phyloP scores from a whole-genome alignment of 1,140 invertebrate species.

The Colletes gigas region DNA sequence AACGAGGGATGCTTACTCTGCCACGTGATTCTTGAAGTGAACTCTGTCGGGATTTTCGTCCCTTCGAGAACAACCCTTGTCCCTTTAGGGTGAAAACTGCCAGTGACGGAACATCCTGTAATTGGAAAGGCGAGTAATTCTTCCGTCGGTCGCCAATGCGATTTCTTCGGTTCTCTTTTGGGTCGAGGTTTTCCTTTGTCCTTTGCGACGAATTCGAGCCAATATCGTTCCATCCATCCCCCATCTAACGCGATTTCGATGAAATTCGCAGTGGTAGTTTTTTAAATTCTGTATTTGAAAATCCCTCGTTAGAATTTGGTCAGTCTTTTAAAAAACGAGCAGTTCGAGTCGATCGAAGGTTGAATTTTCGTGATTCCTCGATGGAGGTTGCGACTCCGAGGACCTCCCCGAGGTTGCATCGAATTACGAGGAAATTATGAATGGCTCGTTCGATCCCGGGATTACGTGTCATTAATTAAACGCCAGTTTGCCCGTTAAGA shows the following conservation, averaged over 20 bases:
- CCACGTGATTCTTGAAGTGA: neutral
- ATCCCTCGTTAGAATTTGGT: too few relatives aligned
- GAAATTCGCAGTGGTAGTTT: too few relatives aligned
- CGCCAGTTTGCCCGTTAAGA: neutral
- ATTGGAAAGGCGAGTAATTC: slow-evolving; percentile 56
- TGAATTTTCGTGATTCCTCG: neutral
- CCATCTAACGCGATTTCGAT: too few relatives aligned
- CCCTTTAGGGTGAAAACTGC: slow-evolving; percentile 22
- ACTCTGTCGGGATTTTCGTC: neutral
- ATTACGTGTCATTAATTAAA: slow-evolving; percentile 39
- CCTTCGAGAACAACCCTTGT: slow-evolving; percentile 13
- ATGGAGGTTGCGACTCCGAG: neutral
- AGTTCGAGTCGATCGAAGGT: too few relatives aligned
- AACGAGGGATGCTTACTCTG: too few relatives aligned
- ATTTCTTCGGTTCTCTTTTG: slow-evolving; percentile 1
- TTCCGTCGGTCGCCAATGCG: slow-evolving; percentile 36
- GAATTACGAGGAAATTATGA: neutral
- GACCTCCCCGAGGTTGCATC: neutral
- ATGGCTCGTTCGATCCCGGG: slow-evolving; percentile 4
- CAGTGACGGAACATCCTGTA: slow-evolving; percentile 24
- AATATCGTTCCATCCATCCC: slow-evolving; percentile 27
- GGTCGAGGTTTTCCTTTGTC: neutral
- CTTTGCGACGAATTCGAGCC: slow-evolving; percentile 29
- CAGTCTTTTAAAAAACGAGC: too few relatives aligned
- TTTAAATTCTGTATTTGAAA: too few relatives aligned